A percentile compares a stretch with the other conserved stretches of the same genome.
phyloP scores from a whole-genome alignment of 1,140 invertebrate genomes.

The Drosophila seguyi region DNA sequence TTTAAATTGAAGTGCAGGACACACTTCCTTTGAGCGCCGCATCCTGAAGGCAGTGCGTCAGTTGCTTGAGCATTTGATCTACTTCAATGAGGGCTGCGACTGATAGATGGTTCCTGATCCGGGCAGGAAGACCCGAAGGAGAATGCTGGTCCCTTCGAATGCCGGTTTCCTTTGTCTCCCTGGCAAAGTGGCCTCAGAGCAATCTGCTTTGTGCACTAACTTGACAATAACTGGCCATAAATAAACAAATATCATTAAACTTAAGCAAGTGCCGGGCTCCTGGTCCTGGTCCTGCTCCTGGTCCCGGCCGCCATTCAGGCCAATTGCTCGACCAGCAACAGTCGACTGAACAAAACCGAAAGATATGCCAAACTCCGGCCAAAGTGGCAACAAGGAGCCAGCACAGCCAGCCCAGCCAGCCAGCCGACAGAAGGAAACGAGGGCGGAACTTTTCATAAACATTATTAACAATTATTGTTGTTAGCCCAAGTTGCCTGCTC shows the following conservation, averaged over 20 bases:
- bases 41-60: slow-evolving; percentile 37
- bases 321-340: slow-evolving; percentile 74
- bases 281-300: slow-evolving; percentile 27
- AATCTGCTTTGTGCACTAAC: slow-evolving; percentile 46
- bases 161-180: slow-evolving; percentile 18
- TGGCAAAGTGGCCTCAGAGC: slow-evolving; percentile 35
- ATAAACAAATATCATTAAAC: slow-evolving; percentile 81
- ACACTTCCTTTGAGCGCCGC: slow-evolving; percentile 44
- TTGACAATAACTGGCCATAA: slow-evolving; percentile 65
- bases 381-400: slow-evolving; percentile 50
- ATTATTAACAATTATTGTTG: slow-evolving; percentile 84
- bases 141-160: not conserved
- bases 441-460: slow-evolving; percentile 78
- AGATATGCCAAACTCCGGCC: slow-evolving; percentile 71
- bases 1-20: slow-evolving; percentile 69
- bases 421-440: slow-evolving; percentile 25
- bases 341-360: slow-evolving; percentile 73
- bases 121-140: not conserved
- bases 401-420: not conserved
- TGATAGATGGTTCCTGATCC: slow-evolving; percentile 46
- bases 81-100: slow-evolving; percentile 32
- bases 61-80: slow-evolving; percentile 46
- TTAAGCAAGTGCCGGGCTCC: slow-evolving; percentile 54
- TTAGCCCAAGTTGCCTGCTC: slow-evolving; percentile 69
- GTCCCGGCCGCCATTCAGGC: slow-evolving; percentile 56